Conservation (phyloP, 2,888 invertebrate genomes). For the Tillus elongatus region DNA sequence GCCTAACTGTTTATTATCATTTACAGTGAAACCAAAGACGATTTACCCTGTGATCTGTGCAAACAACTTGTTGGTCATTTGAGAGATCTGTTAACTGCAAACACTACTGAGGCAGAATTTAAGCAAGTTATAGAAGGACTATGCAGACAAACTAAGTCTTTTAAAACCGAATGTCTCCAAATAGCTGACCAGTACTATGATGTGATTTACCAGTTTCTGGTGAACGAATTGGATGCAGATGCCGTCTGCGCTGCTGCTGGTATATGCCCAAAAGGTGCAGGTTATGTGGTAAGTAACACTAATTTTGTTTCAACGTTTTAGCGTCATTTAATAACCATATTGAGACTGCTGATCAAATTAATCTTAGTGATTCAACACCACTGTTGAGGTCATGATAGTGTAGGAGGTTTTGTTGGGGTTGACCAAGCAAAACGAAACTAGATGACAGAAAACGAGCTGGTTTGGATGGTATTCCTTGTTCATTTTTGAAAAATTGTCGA, state of each 20-base stretch:
- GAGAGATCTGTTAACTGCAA: slow-evolving; percentile 69
- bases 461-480: no score
- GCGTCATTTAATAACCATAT: no score
- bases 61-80: slow-evolving; percentile 72
- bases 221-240: slow-evolving; percentile 58
- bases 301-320: no score
- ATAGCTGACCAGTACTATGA: slow-evolving; percentile 74
- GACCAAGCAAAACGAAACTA: no score
- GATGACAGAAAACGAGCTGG: no score
- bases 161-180: slow-evolving; percentile 63
- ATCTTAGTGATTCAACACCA: no score
- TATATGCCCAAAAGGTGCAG: slow-evolving; percentile 46
- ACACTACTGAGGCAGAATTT: slow-evolving; percentile 78
- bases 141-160: slow-evolving; percentile 69
- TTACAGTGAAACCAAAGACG: slow-evolving; percentile 38
- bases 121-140: slow-evolving; percentile 65
- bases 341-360: no score
- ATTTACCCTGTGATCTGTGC: slow-evolving; percentile 77
- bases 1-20: no score
- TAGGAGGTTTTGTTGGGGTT: no score
- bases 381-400: no score
- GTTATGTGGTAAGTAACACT: slow-evolving; percentile 2
- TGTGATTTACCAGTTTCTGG: slow-evolving; percentile 60
- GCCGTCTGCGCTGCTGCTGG: slow-evolving; percentile 63
- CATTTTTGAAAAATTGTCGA: no score